Percentiles rank a stretch among this genome's conserved stretches.
Conservation (phyloP, 2,113 vertebrate genomes). For the Synodontis membranacea region DNA sequence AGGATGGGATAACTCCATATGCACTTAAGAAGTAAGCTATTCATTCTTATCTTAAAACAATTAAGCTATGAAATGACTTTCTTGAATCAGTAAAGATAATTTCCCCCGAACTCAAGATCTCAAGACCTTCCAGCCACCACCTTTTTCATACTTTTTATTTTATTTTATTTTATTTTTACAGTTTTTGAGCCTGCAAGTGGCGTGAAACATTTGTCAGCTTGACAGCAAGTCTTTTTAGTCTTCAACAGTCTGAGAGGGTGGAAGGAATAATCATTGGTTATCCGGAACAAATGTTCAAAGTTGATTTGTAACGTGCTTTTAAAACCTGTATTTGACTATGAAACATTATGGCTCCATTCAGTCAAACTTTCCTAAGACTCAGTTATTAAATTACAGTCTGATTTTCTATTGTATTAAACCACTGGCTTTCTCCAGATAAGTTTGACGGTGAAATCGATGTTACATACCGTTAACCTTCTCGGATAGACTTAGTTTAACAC, state of each 20-base stretch:
- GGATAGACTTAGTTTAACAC: neutral
- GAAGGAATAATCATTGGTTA: conserved; percentile 31
- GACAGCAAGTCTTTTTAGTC: conserved; percentile 14
- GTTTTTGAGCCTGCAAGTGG: neutral
- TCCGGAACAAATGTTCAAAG: conserved; percentile 13
- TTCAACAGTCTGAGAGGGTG: conserved; percentile 16
- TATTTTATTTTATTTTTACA: too few relatives aligned
- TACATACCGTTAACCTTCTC: neutral
- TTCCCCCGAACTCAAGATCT: neutral
- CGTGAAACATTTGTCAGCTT: conserved; percentile 33
- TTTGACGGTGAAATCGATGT: neutral
- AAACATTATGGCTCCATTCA: conserved; percentile 13
- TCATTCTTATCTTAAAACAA: neutral
- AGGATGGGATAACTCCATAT: neutral
- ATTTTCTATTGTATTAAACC: neutral
- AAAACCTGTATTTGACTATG: neutral
- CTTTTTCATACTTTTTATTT: neutral
- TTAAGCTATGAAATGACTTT: neutral
- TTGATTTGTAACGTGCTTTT: conserved; percentile 2
- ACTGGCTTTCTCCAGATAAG: neutral
- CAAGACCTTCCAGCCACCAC: neutral
- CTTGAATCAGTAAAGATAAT: neutral
- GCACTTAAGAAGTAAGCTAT: neutral
- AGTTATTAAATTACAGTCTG: conserved; percentile 10
- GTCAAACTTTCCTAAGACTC: neutral